phyloP scores from a whole-genome alignment of 2,797 vertebrate genomes.

The Loris lydekkerianus region DNA sequence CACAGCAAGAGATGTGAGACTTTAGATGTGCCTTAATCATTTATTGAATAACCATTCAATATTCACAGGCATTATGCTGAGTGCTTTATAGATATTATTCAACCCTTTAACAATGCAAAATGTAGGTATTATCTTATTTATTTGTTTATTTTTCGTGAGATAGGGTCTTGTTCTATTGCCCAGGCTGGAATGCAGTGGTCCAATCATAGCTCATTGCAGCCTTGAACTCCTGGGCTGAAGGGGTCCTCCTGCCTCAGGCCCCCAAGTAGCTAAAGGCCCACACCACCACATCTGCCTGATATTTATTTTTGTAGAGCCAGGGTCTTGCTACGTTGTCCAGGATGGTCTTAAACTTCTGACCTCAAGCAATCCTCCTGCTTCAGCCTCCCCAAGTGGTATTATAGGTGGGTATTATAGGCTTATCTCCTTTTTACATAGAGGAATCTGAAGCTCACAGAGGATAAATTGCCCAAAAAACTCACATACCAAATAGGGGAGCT shows the following conservation, averaged over 20 bases:
- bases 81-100: slow-evolving; percentile 14
- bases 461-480: neutral
- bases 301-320: neutral
- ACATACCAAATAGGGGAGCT: neutral
- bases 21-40: neutral
- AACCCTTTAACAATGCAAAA: slow-evolving; percentile 46
- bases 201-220: neutral
- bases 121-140: neutral
- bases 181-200: neutral
- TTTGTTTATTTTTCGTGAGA: neutral
- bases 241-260: neutral
- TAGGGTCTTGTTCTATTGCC: neutral
- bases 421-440: neutral
- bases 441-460: slow-evolving; percentile 33
- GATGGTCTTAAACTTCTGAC: neutral
- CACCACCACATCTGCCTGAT: neutral
- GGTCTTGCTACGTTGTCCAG: neutral
- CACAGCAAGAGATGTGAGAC: neutral
- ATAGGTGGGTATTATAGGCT: neutral
- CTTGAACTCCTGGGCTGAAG: neutral
- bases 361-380: neutral
- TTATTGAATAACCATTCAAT: neutral
- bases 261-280: neutral
- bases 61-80: neutral
- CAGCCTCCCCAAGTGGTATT: neutral